phyloP scores from a whole-genome alignment of 2,113 vertebrate species.

The Sorex fumeus region DNA sequence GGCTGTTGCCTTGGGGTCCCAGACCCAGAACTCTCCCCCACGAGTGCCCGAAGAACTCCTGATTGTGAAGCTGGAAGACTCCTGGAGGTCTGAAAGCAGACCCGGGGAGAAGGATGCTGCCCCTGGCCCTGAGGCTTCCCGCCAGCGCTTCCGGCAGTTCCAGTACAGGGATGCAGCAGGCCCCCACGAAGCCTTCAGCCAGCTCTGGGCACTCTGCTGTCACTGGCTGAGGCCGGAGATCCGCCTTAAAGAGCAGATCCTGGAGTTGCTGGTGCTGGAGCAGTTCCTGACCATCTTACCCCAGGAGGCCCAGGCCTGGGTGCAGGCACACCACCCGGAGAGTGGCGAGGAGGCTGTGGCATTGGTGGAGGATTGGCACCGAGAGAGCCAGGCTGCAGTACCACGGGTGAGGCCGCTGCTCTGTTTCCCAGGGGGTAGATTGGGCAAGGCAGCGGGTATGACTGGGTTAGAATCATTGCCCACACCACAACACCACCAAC shows the following conservation, averaged over 20 bases:
- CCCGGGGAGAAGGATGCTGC: background rate
- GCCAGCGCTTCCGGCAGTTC: constrained; percentile 85
- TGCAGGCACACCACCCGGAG: constrained; percentile 81
- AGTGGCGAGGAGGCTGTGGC: constrained; percentile 84
- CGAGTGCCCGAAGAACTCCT: constrained; percentile 71
- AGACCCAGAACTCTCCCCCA: background rate
- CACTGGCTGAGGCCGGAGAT: constrained; percentile 85
- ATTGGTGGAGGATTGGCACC: constrained; percentile 85
- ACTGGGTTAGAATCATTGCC: background rate
- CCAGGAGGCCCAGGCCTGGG: constrained; percentile 82
- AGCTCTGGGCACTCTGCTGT: constrained; percentile 86
- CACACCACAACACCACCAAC: background rate
- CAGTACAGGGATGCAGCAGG: constrained; percentile 82
- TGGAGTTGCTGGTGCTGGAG: constrained; percentile 86
- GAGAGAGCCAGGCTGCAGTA: constrained; percentile 61
- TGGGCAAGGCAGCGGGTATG: background rate
- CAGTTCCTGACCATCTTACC: constrained; percentile 87
- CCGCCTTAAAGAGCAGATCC: constrained; percentile 85
- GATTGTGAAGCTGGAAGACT: constrained; percentile 81
- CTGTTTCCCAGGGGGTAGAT: background rate
- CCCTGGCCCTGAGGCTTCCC: constrained; percentile 75
- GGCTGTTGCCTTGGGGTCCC: constrained; percentile 61
- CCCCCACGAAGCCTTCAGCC: constrained; percentile 84
- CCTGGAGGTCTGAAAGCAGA: constrained; percentile 58
- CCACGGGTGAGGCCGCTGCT: constrained; percentile 74